Percentiles rank a stretch among this genome's conserved stretches.
Conservation (phyloP, 2,888 invertebrate species). For the Meliscaeva auricollis region DNA sequence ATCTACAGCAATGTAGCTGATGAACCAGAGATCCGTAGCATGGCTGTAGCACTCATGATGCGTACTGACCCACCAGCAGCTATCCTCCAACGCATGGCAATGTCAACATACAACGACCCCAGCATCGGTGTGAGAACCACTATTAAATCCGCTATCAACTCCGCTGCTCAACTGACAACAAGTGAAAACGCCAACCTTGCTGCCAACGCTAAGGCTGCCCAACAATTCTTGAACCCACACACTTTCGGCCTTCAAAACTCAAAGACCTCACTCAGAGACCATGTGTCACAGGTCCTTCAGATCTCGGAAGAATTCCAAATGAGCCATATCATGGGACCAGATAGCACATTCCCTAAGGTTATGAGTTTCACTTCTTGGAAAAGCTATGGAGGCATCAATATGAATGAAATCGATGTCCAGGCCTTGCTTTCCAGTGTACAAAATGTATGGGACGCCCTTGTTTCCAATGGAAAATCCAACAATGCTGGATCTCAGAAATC, state of each 20-base stretch:
- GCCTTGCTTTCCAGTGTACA: constrained; percentile 53
- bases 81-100: constrained; percentile 89
- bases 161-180: constrained; percentile 85
- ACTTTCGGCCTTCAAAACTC: constrained; percentile 85
- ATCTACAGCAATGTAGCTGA: constrained; percentile 89
- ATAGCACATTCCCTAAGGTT: constrained; percentile 48
- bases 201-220: constrained; percentile 85
- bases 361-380: constrained; percentile 62
- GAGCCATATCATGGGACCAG: constrained; percentile 60
- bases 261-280: constrained; percentile 81
- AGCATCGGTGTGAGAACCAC: constrained; percentile 88
- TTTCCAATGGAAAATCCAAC: background rate
- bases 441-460: constrained; percentile 37
- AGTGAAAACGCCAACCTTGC: constrained; percentile 84
- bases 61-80: constrained; percentile 86
- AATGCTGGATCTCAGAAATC: background rate
- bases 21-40: constrained; percentile 87
- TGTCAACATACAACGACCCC: constrained; percentile 87
- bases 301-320: constrained; percentile 69
- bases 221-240: constrained; percentile 84
- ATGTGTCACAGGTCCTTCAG: constrained; percentile 46
- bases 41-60: constrained; percentile 87
- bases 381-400: constrained; percentile 47
- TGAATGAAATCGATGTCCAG: constrained; percentile 60
- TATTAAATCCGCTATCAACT: constrained; percentile 87